Percentiles rank a stretch among this genome's conserved stretches.
Evolutionary conservation across 2,797 vertebrate species (phyloP).

Genomic region (Manis pentadactyla): DNA sequence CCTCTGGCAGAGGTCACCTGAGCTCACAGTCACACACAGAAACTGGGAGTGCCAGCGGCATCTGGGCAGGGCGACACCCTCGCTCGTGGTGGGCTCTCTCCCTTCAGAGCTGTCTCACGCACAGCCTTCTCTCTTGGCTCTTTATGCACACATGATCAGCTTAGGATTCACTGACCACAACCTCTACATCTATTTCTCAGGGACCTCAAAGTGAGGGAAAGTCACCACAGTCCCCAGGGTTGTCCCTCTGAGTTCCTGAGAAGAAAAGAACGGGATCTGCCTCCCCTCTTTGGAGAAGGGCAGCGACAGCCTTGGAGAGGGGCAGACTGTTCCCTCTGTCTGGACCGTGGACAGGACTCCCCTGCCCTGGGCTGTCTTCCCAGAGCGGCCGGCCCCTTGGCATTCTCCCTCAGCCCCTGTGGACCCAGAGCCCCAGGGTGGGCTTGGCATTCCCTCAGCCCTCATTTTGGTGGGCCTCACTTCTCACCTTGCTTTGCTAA

Average conservation of each 20-base stretch:
- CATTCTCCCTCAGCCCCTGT: background rate
- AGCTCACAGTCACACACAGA: background rate
- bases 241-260: background rate
- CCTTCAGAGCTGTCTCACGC: background rate
- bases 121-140: background rate
- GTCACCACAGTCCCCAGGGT: background rate
- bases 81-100: background rate
- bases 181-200: background rate
- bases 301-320: background rate
- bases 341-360: background rate
- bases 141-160: background rate
- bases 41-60: background rate
- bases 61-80: background rate
- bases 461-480: background rate
- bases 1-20: background rate
- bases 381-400: background rate
- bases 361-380: slow-evolving; percentile 27
- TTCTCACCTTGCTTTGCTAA: background rate
- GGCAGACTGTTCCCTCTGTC: background rate
- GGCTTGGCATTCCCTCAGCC: background rate
- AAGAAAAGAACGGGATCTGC: background rate
- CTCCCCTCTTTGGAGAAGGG: background rate
- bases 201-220: background rate
- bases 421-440: background rate
- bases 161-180: background rate